Conservation (phyloP, 2,888 invertebrate species). For the Ptilodon capucinus region DNA sequence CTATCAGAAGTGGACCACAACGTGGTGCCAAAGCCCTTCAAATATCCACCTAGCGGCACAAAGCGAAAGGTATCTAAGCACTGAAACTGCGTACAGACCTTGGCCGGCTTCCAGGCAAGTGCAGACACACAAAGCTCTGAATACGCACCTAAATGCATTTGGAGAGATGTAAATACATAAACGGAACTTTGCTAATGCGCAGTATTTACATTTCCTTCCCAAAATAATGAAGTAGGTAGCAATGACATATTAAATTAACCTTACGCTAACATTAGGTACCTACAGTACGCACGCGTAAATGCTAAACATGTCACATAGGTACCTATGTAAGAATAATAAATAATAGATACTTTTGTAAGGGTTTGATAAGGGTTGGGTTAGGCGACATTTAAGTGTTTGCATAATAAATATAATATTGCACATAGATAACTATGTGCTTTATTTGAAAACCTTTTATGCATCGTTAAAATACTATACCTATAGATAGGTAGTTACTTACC, state of each 20-base stretch:
- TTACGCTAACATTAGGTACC: background rate
- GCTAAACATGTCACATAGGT: no score
- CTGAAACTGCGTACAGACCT: slow-evolving; percentile 54
- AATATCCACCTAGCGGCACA: slow-evolving; percentile 28
- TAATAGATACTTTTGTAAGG: no score
- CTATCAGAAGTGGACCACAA: background rate
- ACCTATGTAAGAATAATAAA: no score
- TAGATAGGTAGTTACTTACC: no score
- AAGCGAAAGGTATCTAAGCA: slow-evolving; percentile 63
- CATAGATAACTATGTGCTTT: no score
- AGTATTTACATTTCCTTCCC: background rate
- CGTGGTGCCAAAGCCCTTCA: background rate
- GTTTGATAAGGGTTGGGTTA: no score
- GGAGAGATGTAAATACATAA: background rate
- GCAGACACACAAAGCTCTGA: slow-evolving; percentile 37
- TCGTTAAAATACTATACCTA: no score
- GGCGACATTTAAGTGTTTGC: no score
- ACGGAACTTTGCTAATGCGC: background rate
- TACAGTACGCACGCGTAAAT: no score
- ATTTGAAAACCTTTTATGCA: no score
- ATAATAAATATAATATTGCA: no score
- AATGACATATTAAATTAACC: background rate
- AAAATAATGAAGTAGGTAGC: background rate
- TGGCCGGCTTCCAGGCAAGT: slow-evolving; percentile 68
- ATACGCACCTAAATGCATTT: slow-evolving; percentile 4